Evolutionary conservation across 2,888 invertebrate genomes (phyloP).

Genomic region (Limnephilus rhombicus): DNA sequence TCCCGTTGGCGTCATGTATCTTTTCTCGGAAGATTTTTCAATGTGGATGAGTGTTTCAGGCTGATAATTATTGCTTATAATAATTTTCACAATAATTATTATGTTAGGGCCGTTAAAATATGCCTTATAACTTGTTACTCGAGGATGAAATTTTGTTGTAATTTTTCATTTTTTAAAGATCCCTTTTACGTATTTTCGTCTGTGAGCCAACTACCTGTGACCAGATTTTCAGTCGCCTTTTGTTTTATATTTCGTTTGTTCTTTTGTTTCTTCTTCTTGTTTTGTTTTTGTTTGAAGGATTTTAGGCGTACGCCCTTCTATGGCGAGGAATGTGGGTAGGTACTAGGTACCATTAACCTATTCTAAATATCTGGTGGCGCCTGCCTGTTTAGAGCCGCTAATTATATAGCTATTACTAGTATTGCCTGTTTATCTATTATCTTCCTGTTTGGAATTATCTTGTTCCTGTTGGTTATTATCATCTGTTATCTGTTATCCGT

Average conservation of each 20-base stretch:
- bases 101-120: background rate
- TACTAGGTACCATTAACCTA: background rate
- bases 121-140: background rate
- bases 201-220: slow-evolving; percentile 11
- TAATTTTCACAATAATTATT: background rate
- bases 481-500: background rate
- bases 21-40: too few species aligned
- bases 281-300: slow-evolving; percentile 12
- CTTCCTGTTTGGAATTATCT: background rate
- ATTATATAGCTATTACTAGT: background rate
- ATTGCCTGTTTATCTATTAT: background rate
- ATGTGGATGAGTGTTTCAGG: too few species aligned
- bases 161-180: background rate
- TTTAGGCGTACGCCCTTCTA: slow-evolving; percentile 40
- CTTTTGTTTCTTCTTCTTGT: slow-evolving; percentile 40
- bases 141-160: background rate
- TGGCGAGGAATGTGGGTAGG: background rate
- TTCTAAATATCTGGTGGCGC: background rate
- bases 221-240: slow-evolving; percentile 39
- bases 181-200: slow-evolving; percentile 3
- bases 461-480: slow-evolving; percentile 1
- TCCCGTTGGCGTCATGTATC: too few species aligned
- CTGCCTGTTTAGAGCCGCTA: background rate
- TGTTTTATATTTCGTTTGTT: slow-evolving; percentile 30
- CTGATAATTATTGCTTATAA: too few species aligned